Base-by-base conservation (phyloP, 2,888 invertebrate species). In the Drosophila multiciliata region DNA sequence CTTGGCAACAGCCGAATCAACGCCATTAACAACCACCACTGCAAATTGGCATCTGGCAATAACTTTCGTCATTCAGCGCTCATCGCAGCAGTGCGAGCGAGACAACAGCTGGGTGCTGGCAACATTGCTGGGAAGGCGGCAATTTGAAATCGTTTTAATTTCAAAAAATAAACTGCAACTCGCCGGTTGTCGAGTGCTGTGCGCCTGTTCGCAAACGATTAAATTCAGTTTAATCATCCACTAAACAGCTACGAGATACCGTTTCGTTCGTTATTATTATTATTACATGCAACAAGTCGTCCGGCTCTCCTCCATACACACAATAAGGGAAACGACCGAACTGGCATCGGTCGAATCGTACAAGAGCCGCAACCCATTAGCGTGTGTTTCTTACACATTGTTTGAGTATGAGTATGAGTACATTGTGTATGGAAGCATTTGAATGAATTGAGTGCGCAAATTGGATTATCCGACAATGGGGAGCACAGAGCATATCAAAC, bases 201-300 rank as follows among this genome's bases (percentile, higher is more conserved):
- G 90, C 91, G 91, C 92, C 93, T 93, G 90, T 90, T 93, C 91
- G 85, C 92, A 92, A 92, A 93, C 92, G 92, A 93, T 92, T 92
- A 93, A 92, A 92, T 92, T 92, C 93, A 92, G 92, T 92, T 92
- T 93, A 92, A 93, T 92, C 92, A 92, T 92, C 92, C 91, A 92
- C 92, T 92, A 92, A 92, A 89, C 88, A 89, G 88, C 84, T 88
- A 79, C 84, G 87, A 86, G 77, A 90, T 83, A 88, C 90, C 87
- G 87, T 87, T 87, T 87, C 89, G 77, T 82, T 88, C 87, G 90
- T 90, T 88, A 90, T 87, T 87, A 87, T 90, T 90, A 87, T 88
- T 87, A 89, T 86, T 87, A 87, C 83, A 89, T 82, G 87, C 84
- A 88, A 86, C 88, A 87, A 87, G 83, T 86, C 72, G 70, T 66